These are phyloP conservation scores for Microctenopoma steveboyesi DNA, from an alignment of 2,797 vertebrate genomes.

Conservation along the genomic window DNA sequence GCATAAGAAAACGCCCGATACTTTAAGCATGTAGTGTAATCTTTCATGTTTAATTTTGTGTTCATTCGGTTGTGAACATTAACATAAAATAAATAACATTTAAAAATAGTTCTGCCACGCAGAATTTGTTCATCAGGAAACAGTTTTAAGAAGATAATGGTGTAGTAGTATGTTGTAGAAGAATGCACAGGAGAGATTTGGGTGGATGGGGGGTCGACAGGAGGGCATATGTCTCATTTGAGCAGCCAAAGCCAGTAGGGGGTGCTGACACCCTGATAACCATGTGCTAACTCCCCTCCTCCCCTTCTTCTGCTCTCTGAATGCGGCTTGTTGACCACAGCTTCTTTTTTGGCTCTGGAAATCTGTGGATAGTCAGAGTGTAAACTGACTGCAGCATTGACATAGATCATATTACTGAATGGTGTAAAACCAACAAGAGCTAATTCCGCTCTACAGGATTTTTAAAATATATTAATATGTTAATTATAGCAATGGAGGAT, in stretches of 20 bases:
- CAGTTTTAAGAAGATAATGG: not conserved
- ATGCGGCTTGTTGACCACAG: conserved; percentile 45
- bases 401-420: conserved; percentile 8
- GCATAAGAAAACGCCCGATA: not conserved
- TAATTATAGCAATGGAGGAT: not conserved
- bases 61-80: not conserved
- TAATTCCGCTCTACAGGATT: not conserved
- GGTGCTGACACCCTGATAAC: conserved; percentile 92
- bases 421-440: not conserved
- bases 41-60: not conserved
- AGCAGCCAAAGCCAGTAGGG: conserved; percentile 90
- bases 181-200: conserved; percentile 4
- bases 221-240: conserved; percentile 62
- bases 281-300: conserved; percentile 48
- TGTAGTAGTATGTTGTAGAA: not conserved
- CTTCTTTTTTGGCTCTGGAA: conserved; percentile 38
- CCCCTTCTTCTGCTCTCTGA: conserved; percentile 16
- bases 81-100: not conserved
- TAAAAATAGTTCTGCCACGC: not conserved
- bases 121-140: not conserved
- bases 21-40: not conserved
- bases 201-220: conserved; percentile 40
- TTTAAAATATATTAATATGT: too few relatives aligned
- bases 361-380: conserved; percentile 33
- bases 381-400: conserved; percentile 23